A percentile compares a stretch with the other conserved stretches of the same genome.
phyloP scores from a whole-genome alignment of 2,797 vertebrate species.

The Vipera latastei region DNA sequence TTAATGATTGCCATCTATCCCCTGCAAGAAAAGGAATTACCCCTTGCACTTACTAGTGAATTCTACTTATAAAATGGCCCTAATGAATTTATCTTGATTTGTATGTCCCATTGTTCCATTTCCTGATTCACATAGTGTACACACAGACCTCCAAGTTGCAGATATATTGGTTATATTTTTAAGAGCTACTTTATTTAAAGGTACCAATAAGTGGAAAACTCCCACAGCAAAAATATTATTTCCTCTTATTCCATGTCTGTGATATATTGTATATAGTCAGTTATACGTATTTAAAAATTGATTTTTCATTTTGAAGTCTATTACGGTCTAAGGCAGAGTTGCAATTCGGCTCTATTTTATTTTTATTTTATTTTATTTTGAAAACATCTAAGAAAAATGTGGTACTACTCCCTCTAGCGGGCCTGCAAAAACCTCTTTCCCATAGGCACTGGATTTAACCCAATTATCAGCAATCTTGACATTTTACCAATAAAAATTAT shows the following conservation, averaged over 20 bases:
- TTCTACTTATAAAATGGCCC: not conserved
- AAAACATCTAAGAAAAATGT: not conserved
- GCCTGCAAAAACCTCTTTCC: not conserved
- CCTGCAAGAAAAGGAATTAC: not conserved
- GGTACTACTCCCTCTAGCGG: rapidly evolving
- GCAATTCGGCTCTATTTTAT: not conserved
- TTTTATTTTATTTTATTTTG: not conserved
- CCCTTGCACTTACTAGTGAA: not conserved
- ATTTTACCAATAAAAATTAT: not conserved
- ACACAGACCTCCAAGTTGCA: not conserved
- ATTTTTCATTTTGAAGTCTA: not conserved
- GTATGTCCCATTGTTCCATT: not conserved
- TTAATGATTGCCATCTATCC: not conserved
- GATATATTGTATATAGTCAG: not conserved
- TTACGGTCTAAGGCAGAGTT: not conserved
- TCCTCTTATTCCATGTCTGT: no score
- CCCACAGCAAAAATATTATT: not conserved
- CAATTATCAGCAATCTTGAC: not conserved
- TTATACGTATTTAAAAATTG: not conserved
- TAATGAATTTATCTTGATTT: not conserved
- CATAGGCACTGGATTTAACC: not conserved
- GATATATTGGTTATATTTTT: not conserved
- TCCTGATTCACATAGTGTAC: not conserved
- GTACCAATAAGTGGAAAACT: not conserved
- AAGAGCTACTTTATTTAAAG: not conserved